Conservation (phyloP, 2,888 invertebrate genomes). For the Vannuccia rotundouncinata region DNA sequence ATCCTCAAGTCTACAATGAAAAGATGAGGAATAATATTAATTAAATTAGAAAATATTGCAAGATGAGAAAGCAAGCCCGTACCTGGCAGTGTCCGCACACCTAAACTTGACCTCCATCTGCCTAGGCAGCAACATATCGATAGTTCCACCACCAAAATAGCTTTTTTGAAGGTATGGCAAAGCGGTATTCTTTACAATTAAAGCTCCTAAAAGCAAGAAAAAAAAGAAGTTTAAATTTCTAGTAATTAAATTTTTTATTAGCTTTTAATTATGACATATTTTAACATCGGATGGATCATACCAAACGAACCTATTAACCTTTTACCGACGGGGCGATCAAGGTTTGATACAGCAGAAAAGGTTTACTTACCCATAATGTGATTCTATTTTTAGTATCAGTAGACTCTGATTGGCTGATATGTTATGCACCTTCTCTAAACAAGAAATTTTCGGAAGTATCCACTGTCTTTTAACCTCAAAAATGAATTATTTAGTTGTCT, state of each 20-base stretch:
- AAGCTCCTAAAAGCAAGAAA: not conserved
- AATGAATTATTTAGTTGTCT: no score
- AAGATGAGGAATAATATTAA: not conserved
- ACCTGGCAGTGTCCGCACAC: not conserved
- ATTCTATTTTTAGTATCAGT: no score
- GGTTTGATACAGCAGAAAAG: no score
- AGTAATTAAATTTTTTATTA: not conserved
- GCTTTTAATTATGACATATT: no score
- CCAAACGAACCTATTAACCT: no score
- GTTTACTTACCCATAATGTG: no score
- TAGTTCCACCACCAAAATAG: slow-evolving; percentile 90
- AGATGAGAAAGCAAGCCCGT: not conserved
- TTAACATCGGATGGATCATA: no score
- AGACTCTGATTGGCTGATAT: no score
- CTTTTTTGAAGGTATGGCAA: slow-evolving; percentile 60
- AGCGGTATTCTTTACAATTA: slow-evolving; percentile 15
- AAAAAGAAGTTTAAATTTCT: not conserved
- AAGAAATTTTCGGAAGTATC: no score
- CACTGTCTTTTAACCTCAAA: no score
- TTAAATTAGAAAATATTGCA: not conserved
- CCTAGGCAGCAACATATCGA: slow-evolving; percentile 70
- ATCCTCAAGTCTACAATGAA: slow-evolving; percentile 66
- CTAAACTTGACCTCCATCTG: not conserved
- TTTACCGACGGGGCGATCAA: no score
- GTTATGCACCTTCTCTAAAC: no score